Evolutionary conservation across 2,797 vertebrate species (phyloP).

Genomic region (Sebastes steindachneri): DNA sequence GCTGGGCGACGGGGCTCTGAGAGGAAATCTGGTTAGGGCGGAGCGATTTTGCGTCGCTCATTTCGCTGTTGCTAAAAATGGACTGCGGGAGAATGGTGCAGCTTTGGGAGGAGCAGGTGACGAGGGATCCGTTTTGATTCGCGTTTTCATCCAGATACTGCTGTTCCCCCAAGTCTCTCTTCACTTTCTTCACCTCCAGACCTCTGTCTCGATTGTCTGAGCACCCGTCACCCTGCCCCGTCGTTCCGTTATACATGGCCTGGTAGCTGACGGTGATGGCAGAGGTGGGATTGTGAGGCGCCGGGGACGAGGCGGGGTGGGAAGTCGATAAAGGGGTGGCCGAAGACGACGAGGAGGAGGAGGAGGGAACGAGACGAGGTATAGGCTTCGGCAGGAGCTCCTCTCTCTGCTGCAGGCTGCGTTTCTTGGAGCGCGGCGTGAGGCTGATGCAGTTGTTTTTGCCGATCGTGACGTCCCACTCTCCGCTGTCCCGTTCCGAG

Average conservation of each 20-base stretch:
- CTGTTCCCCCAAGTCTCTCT: slow-evolving; percentile 81
- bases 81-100: slow-evolving; percentile 39
- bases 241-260: slow-evolving; percentile 82
- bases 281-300: slow-evolving; percentile 33
- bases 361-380: slow-evolving; percentile 61
- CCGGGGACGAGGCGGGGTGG: slow-evolving; percentile 41
- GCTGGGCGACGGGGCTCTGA: slow-evolving; percentile 45
- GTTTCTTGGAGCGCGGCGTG: slow-evolving; percentile 92
- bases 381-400: slow-evolving; percentile 71
- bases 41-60: slow-evolving; percentile 34
- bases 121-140: slow-evolving; percentile 73
- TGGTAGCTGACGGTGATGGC: slow-evolving; percentile 73
- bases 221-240: slow-evolving; percentile 56
- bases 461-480: slow-evolving; percentile 85
- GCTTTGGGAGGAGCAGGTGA: slow-evolving; percentile 55
- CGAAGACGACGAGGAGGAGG: slow-evolving; percentile 42
- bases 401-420: slow-evolving; percentile 86
- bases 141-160: slow-evolving; percentile 72
- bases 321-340: slow-evolving; percentile 27
- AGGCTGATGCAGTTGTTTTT: slow-evolving; percentile 86
- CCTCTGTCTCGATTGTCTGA: slow-evolving; percentile 76
- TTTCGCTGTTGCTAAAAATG: slow-evolving; percentile 53
- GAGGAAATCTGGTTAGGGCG: slow-evolving; percentile 35
- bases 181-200: slow-evolving; percentile 90
- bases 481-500: slow-evolving; percentile 85